These are phyloP conservation scores for Microchrysa polita DNA, from an alignment of 2,888 invertebrate genomes.

Conservation along the genomic window DNA sequence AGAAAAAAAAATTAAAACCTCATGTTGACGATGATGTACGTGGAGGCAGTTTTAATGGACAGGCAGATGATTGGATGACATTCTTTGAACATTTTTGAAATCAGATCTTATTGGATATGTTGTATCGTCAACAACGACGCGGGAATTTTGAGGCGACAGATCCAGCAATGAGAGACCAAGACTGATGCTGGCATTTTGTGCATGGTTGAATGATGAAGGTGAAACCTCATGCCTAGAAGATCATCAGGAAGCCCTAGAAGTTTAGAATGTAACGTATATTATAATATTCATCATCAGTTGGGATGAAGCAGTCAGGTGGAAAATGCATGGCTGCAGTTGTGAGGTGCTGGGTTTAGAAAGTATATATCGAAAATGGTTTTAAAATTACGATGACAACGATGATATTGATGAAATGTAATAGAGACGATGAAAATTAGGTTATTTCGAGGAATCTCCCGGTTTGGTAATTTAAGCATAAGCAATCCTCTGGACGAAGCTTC, in stretches of 20 bases:
- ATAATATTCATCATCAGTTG: background rate
- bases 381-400: background rate
- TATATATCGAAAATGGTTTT: background rate
- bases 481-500: too few species aligned
- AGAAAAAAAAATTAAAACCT: too few species aligned
- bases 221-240: conserved; percentile 12
- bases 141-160: conserved; percentile 17
- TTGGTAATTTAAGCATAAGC: too few species aligned
- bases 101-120: conserved; percentile 33
- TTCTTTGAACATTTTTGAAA: conserved; percentile 42
- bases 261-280: conserved; percentile 35
- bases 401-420: background rate
- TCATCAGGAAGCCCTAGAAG: conserved; percentile 37
- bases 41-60: conserved; percentile 27
- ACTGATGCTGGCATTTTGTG: conserved; percentile 1
- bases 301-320: conserved; percentile 21
- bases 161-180: background rate
- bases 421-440: background rate
- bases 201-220: conserved; percentile 12
- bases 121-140: background rate
- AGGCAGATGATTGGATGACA: conserved; percentile 42
- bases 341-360: background rate
- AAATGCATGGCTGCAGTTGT: conserved; percentile 37
- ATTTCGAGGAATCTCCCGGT: too few species aligned
- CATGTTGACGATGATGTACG: conserved; percentile 16